Conservation (phyloP, 2,113 vertebrate genomes). For the Parotia lawesii region DNA sequence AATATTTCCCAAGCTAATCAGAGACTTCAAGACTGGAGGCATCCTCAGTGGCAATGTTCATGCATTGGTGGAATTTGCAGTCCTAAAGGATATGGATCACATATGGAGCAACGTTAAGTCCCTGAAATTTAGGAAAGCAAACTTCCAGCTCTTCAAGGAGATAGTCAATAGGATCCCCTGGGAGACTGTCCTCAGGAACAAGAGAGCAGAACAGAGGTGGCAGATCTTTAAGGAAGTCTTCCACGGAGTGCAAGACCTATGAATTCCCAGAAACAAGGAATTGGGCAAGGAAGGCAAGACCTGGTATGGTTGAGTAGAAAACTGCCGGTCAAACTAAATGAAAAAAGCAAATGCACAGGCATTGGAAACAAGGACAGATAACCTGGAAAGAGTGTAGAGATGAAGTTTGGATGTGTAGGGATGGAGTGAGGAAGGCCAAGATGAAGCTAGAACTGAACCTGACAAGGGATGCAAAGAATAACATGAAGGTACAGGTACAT, state of each 20-base stretch:
- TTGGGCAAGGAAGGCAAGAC: neutral
- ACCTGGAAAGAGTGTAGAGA: neutral
- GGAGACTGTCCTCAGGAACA: neutral
- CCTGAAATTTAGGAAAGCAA: neutral
- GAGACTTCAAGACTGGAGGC: neutral
- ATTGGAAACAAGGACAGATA: neutral
- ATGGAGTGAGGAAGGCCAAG: neutral
- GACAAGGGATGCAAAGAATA: neutral
- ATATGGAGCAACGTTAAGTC: rapidly evolving
- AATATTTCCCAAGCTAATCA: neutral
- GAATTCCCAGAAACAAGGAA: neutral
- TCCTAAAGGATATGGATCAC: neutral
- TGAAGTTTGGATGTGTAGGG: neutral
- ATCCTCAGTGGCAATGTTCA: neutral
- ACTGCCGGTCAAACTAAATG: rapidly evolving
- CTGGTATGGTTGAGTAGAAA: neutral
- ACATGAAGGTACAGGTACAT: neutral
- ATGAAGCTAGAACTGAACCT: neutral
- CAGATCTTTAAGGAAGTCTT: neutral
- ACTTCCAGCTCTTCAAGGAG: neutral
- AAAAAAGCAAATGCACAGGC: neutral
- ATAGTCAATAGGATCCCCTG: neutral
- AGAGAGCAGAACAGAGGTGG: neutral
- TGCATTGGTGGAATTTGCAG: neutral
- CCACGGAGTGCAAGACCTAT: neutral